Conservation (phyloP, 2,888 invertebrate species). For the Tinea semifulvella region DNA sequence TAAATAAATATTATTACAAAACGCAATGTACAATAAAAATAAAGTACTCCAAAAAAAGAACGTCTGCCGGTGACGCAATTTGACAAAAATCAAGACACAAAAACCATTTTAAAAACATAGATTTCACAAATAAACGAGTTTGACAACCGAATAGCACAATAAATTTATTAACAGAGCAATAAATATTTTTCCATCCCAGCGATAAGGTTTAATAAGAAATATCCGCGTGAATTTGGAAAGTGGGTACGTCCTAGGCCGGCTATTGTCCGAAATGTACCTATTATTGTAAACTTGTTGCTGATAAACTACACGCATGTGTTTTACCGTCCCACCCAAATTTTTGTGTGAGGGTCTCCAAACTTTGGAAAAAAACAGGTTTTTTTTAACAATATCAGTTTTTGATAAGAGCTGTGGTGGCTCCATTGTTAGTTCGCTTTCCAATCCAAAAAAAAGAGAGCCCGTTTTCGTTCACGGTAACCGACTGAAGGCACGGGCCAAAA, state of each 20-base stretch:
- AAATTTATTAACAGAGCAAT: conserved; percentile 9
- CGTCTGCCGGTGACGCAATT: background rate
- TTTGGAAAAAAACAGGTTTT: too few species aligned
- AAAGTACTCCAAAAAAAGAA: too few species aligned
- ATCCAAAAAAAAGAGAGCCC: too few species aligned
- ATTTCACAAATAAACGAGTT: background rate
- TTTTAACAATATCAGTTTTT: too few species aligned
- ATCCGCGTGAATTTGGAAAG: conserved; percentile 9
- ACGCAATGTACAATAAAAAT: too few species aligned
- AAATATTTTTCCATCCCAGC: conserved; percentile 5
- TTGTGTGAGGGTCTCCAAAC: background rate
- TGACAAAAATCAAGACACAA: background rate
- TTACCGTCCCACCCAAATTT: conserved; percentile 9
- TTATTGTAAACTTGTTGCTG: conserved; percentile 7
- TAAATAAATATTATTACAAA: too few species aligned
- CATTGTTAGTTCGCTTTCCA: too few species aligned
- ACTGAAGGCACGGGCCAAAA: too few species aligned
- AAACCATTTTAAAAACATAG: background rate
- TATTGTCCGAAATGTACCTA: conserved; percentile 9
- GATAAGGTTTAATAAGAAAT: background rate
- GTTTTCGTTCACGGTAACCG: too few species aligned
- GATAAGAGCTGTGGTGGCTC: too few species aligned
- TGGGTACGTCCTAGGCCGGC: background rate
- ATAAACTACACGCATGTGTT: conserved; percentile 8
- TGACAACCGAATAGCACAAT: background rate